Evolutionary conservation across 2,888 invertebrate species (phyloP).

Genomic region (Nomada lathburiana): DNA sequence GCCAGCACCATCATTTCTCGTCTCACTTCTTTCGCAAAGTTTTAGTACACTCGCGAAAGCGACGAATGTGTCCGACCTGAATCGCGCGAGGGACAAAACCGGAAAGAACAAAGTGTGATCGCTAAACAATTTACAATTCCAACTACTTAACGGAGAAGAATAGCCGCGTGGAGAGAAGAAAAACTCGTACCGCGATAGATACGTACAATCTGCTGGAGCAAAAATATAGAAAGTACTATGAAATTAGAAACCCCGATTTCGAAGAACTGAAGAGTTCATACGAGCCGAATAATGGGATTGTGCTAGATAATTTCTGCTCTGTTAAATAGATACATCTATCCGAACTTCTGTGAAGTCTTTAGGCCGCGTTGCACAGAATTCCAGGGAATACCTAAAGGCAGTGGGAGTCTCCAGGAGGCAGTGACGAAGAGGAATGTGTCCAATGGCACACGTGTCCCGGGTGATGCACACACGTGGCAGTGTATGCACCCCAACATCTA

Average conservation of each 20-base stretch:
- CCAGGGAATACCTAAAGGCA: not conserved
- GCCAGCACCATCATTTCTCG: conserved; percentile 1
- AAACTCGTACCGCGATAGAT: too few relatives aligned
- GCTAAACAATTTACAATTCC: not conserved
- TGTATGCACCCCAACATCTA: conserved; percentile 8
- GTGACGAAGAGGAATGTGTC: not conserved
- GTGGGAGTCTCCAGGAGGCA: conserved; percentile 25
- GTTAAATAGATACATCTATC: too few relatives aligned
- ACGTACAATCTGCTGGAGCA: too few relatives aligned
- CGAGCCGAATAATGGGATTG: too few relatives aligned
- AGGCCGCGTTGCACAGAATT: not conserved
- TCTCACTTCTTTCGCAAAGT: conserved; percentile 7
- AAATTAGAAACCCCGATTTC: too few relatives aligned
- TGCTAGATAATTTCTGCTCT: too few relatives aligned
- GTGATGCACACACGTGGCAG: conserved; percentile 56
- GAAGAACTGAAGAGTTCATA: too few relatives aligned
- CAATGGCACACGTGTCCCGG: conserved; percentile 43
- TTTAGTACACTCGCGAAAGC: not conserved
- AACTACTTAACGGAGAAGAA: not conserved
- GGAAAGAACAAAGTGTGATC: not conserved
- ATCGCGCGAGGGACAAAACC: conserved; percentile 12
- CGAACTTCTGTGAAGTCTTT: too few relatives aligned
- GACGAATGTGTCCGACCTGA: conserved; percentile 3
- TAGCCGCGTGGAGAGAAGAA: too few relatives aligned
- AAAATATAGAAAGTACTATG: too few relatives aligned